Base-by-base conservation (phyloP, 2,797 vertebrate genomes). In the Heterohyrax brucei region DNA sequence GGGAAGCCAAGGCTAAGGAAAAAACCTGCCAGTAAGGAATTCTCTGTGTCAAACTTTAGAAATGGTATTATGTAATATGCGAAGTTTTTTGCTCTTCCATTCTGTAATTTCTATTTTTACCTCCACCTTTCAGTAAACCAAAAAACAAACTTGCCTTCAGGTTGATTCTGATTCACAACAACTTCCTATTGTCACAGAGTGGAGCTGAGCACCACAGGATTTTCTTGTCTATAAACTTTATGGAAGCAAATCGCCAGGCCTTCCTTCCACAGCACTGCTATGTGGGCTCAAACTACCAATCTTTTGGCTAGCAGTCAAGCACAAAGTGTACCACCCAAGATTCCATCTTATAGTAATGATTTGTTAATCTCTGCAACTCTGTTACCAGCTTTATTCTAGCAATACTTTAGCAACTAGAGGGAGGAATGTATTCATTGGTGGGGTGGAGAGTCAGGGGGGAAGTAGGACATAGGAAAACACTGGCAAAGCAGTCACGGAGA, bases 91-190 rank as follows among this genome's bases (percentile, higher is more conserved):
- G 21, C 13, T 30, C 59, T 92, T 70, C 4, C 7, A 62, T 89
- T 92, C 2, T 76, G 0, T 72, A 79, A 82, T 75, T 91, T 95
- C 19, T 79, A 19, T 83, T 91, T 91, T 86, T 82, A 73, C 48
- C 19, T 59, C 44, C 22, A 64, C 33, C 64, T 30, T 50, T 72
- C 33, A 90, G 56, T 64, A 84, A 83, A 93, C 26, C 28, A 13
- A 66, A 66, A 10, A 66, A 10, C 28, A 30, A 66, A 66, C 64
- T 66, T 66, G 28, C 64, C 28, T 9, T 66, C 64, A 30, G 13
- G 64, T 30, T 4, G 12, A 30, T 66, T 30, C 64, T 13, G 28
- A 66, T 66, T 30, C 64, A 66, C 14, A 10, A 3, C 64, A 66
- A 28, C 64, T 16, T 16, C 53, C 13, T 56, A 16, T 56, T 56